Evolutionary conservation across 2,888 invertebrate species (phyloP), one percentile per base, ranked within the genome.

Genomic region (Eupsilia transversa): DNA sequence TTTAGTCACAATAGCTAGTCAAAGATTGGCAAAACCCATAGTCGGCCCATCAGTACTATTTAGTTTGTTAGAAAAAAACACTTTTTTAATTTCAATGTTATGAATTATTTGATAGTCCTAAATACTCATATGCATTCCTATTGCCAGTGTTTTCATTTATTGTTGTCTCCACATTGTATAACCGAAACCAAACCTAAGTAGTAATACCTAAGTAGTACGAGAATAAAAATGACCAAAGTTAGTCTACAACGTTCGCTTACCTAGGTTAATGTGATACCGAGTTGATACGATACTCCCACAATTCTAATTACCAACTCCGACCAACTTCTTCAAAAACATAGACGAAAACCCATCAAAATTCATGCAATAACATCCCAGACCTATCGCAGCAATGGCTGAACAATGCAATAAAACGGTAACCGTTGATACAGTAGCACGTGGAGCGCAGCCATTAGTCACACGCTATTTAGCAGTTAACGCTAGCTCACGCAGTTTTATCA

Each of bases 401-500:
- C 82, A 80, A 77, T 76, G 83, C 85, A 86, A 85, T 87, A 85
- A 84, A 83, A 76, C 64, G 69, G 76, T 87, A 83, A 74, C 74
- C 14, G 74, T 78, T 86, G 88, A 88, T 88, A 90, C 86, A 89
- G 85, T 87, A 88, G 80, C 60, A 79, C 79, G 78, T 64, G 89
- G 75, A 83, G 80, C 80, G 87, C 86, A 80, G 89, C 92, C 93
- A 94, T 96, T 95, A 95, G 91, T 94, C 91, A 94, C 96, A 96
- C 96, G 96, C 96, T 94, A 96, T 96, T 95, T 95, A 95, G 94
- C 94, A 94, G 96, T 96, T 96, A 96, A 92, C 91, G 90, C 83
- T 82, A 87, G 88, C 89, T 86, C 88, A 86, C 83, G 89, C 91
- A 94, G 94, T 95, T 95, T 94, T 94, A 95, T 96, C 95, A 94